These are phyloP conservation scores for Octopus sinensis DNA, from an alignment of 1,140 invertebrate species.

Conservation along the genomic window DNA sequence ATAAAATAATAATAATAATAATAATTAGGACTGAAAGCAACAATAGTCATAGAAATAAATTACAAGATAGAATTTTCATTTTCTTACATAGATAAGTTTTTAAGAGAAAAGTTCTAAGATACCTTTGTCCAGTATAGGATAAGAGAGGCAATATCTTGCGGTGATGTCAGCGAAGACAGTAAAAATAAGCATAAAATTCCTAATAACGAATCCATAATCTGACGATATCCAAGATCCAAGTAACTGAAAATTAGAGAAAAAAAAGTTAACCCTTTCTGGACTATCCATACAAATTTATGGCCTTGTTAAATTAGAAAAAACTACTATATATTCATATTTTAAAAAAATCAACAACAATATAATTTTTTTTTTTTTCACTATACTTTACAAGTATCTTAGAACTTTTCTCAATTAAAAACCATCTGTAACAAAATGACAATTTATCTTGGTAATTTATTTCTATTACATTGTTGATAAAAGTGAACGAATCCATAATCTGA, in stretches of 20 bases:
- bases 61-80: neutral
- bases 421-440: neutral
- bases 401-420: neutral
- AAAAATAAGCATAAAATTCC: conserved; percentile 25
- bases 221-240: conserved; percentile 26
- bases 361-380: neutral
- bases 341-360: neutral
- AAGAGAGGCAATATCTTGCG: conserved; percentile 22
- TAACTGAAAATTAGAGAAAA: conserved; percentile 23
- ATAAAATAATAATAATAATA: neutral
- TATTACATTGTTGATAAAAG: too few species aligned
- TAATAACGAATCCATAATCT: conserved; percentile 28
- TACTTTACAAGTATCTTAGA: neutral
- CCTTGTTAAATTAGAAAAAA: neutral
- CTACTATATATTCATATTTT: neutral
- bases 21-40: neutral
- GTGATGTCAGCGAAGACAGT: conserved; percentile 19
- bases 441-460: too few species aligned
- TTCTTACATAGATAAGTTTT: too few species aligned
- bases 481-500: conserved; percentile 29
- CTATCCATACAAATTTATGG: neutral
- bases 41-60: neutral
- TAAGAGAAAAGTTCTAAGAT: conserved; percentile 12
- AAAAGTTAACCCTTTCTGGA: neutral
- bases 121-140: conserved; percentile 36